Evolutionary conservation across 2,113 vertebrate genomes (phyloP).

Genomic region (Recurvirostra avosetta): DNA sequence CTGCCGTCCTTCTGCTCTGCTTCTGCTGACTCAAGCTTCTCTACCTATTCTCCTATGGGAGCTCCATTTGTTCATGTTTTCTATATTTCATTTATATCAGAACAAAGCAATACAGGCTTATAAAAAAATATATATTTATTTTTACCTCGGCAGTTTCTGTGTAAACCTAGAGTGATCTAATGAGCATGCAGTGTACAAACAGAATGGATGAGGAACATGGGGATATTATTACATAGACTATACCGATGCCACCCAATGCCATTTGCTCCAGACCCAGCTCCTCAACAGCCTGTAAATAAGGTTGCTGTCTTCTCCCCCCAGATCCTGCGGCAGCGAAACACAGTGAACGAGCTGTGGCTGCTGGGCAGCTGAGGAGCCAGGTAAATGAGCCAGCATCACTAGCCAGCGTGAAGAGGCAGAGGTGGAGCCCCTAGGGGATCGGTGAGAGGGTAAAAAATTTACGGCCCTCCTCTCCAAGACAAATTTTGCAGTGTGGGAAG

Average conservation of each 20-base stretch:
- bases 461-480: background rate
- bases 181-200: background rate
- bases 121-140: background rate
- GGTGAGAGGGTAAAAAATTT: background rate
- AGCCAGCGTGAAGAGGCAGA: constrained; percentile 6
- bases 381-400: constrained; percentile 1
- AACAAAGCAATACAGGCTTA: background rate
- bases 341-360: background rate
- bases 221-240: background rate
- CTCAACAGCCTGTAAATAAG: background rate
- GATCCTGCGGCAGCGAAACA: background rate
- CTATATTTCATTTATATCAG: background rate
- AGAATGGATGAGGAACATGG: background rate
- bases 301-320: background rate
- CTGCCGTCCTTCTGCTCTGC: background rate
- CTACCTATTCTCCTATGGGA: background rate
- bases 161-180: background rate
- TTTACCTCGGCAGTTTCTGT: background rate
- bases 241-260: background rate
- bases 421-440: background rate
- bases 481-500: background rate
- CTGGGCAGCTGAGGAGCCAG: constrained; percentile 1
- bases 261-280: background rate
- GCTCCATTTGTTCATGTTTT: background rate
- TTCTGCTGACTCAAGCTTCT: constrained; percentile 34